A percentile compares a stretch with the other conserved stretches of the same genome.
Evolutionary conservation across 2,797 vertebrate genomes (phyloP).

Genomic region (Silurus aristotelis): DNA sequence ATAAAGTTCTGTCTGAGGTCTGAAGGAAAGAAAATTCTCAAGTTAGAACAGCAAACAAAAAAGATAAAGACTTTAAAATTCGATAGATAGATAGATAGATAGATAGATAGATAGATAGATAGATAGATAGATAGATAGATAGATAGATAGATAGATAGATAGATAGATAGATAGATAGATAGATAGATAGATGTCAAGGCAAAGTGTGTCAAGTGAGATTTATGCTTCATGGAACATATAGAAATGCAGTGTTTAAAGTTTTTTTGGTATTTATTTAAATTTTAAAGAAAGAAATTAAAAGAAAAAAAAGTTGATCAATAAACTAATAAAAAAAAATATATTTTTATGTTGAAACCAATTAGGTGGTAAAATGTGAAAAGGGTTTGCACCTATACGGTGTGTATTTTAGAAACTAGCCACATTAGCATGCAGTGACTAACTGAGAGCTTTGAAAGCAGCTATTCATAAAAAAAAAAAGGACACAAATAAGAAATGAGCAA

Average conservation of each 20-base stretch:
- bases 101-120: too few species aligned
- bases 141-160: too few species aligned
- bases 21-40: too few species aligned
- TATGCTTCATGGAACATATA: too few species aligned
- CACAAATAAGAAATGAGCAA: neutral
- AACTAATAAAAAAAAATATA: neutral
- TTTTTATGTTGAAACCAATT: neutral
- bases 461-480: neutral
- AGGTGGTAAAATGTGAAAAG: neutral
- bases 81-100: too few species aligned
- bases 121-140: too few species aligned
- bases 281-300: neutral
- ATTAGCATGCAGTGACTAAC: neutral
- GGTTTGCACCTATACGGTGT: neutral
- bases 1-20: too few species aligned
- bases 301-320: neutral
- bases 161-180: too few species aligned
- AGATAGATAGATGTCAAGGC: too few species aligned
- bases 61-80: too few species aligned
- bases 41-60: too few species aligned
- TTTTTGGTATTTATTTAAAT: neutral
- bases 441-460: neutral
- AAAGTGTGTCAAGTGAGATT: too few species aligned
- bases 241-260: neutral
- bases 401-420: neutral